A percentile compares a stretch with the other conserved stretches of the same genome.
Conservation (phyloP, 37 sponge, comb jelly and placozoan species). For the Bolinopsis microptera region DNA sequence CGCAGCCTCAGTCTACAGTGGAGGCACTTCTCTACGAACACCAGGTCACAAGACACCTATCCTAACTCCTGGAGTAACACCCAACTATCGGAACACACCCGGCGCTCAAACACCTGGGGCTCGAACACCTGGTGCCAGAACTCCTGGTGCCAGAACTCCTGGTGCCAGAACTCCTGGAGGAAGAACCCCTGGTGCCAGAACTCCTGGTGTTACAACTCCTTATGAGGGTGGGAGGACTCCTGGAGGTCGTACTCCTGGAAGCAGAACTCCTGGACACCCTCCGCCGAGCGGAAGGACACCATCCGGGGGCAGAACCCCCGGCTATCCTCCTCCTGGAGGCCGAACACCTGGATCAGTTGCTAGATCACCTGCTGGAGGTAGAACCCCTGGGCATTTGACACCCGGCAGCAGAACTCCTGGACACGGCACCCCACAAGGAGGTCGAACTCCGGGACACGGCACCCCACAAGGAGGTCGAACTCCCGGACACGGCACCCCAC, state of each 20-base stretch:
- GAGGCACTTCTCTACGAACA: not conserved
- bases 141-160: not conserved
- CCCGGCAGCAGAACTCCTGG: conserved; percentile 33
- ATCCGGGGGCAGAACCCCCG: conserved; percentile 37
- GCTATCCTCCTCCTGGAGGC: conserved; percentile 7
- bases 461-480: not conserved
- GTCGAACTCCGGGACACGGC: conserved; percentile 11
- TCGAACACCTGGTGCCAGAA: not conserved
- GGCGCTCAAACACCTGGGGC: conserved; percentile 1
- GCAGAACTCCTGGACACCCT: conserved; percentile 7
- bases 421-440: conserved; percentile 1
- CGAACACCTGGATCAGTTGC: not conserved
- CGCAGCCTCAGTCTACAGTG: conserved; percentile 36
- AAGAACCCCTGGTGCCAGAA: not conserved
- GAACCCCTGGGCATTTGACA: conserved; percentile 21
- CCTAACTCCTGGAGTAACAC: conserved; percentile 6
- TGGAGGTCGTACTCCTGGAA: not conserved
- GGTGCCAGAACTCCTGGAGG: conserved; percentile 48
- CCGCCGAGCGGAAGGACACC: conserved; percentile 16
- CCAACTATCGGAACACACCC: not conserved
- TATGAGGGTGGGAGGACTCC: conserved; percentile 12
- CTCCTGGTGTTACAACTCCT: not conserved
- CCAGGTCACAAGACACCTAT: conserved; percentile 13
- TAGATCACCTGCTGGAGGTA: not conserved
- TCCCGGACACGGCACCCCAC: conserved; percentile 10